These are phyloP conservation scores for Zoanthus sansibaricus DNA, from an alignment of 92 coral and sea anemone species.

Conservation along the genomic window DNA sequence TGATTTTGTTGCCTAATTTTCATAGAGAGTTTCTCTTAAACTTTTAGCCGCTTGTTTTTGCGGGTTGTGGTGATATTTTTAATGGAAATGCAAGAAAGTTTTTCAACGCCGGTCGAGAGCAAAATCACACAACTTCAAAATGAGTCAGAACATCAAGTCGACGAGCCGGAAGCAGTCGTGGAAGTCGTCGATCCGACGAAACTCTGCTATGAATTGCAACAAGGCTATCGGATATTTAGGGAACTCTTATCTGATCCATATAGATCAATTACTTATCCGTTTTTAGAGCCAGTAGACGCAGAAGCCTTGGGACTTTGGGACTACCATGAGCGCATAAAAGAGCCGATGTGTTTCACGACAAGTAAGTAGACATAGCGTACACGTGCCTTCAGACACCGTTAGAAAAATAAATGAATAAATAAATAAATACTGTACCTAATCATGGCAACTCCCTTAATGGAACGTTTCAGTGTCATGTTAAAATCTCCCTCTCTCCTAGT, in stretches of 20 bases:
- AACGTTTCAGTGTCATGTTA: no score
- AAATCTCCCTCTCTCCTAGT: no score
- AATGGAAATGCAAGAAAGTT: conserved; percentile 40
- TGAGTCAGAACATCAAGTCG: conserved; percentile 52
- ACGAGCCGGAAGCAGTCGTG: conserved; percentile 55
- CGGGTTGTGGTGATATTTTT: neutral
- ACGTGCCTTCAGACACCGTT: conserved; percentile 32
- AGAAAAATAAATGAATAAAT: no score
- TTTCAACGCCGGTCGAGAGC: conserved; percentile 41
- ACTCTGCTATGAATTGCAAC: conserved; percentile 91
- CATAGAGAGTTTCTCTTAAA: conserved; percentile 35
- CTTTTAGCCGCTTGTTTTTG: neutral
- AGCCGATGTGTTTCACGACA: conserved; percentile 92
- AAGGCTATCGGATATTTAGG: conserved; percentile 87
- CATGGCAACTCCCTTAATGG: no score
- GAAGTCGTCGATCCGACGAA: conserved; percentile 76
- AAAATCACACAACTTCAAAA: conserved; percentile 23
- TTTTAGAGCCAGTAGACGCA: conserved; percentile 96
- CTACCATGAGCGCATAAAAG: conserved; percentile 88
- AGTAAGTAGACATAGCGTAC: conserved; percentile 74
- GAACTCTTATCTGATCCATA: conserved; percentile 88
- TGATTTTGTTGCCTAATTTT: conserved; percentile 45
- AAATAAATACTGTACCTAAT: no score
- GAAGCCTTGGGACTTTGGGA: conserved; percentile 95
- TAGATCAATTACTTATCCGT: conserved; percentile 92